Evolutionary conservation across 1,140 invertebrate genomes (phyloP).

Genomic region (Drosophila bocqueti): DNA sequence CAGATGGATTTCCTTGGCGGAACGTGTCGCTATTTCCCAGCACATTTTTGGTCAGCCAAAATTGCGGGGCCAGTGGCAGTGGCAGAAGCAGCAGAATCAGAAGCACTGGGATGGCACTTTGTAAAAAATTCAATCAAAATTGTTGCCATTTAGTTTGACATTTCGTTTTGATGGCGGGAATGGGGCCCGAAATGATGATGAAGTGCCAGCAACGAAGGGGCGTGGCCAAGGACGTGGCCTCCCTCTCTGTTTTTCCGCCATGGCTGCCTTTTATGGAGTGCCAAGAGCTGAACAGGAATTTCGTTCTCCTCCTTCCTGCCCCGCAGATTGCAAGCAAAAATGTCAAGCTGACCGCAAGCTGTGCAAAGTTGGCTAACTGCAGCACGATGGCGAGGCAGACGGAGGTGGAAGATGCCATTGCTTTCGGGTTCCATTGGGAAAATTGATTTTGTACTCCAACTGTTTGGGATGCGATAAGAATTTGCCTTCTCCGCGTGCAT

Average conservation of each 20-base stretch:
- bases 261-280: constrained; percentile 67
- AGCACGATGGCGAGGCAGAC: background rate
- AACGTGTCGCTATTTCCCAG: constrained; percentile 69
- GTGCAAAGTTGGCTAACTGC: constrained; percentile 51
- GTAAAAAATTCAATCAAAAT: constrained; percentile 81
- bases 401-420: constrained; percentile 8
- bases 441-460: constrained; percentile 70
- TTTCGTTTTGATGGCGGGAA: constrained; percentile 74
- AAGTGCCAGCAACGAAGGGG: constrained; percentile 62
- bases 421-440: constrained; percentile 41
- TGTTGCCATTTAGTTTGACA: constrained; percentile 83
- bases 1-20: constrained; percentile 59
- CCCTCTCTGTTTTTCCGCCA: constrained; percentile 20
- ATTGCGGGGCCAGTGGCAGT: constrained; percentile 21
- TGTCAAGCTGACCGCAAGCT: constrained; percentile 72
- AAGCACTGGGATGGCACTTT: constrained; percentile 28
- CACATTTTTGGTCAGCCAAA: constrained; percentile 33
- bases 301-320: constrained; percentile 25
- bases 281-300: constrained; percentile 64
- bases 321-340: constrained; percentile 49
- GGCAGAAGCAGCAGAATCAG: background rate
- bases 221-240: constrained; percentile 37
- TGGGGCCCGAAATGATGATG: constrained; percentile 69
- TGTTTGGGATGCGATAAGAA: constrained; percentile 66
- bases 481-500: constrained; percentile 42